Evolutionary conservation across 2,888 invertebrate genomes (phyloP).

Genomic region (Smittia sp.): DNA sequence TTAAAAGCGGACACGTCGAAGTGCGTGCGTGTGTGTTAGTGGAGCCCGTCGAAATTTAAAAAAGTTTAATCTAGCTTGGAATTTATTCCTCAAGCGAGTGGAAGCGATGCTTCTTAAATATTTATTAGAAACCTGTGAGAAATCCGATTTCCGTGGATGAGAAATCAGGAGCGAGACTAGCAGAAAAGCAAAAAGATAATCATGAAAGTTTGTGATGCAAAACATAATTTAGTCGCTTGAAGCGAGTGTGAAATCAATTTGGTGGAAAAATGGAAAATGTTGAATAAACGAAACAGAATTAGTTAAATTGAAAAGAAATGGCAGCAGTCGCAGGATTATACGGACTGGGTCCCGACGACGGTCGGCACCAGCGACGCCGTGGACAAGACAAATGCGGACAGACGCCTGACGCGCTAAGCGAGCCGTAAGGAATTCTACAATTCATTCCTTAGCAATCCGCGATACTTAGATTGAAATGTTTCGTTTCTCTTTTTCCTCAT

Average conservation of each 20-base stretch:
- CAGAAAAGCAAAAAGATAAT: background rate
- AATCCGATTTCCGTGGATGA: background rate
- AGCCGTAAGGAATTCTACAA: constrained; percentile 43
- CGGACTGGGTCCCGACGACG: constrained; percentile 72
- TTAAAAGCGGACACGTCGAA: background rate
- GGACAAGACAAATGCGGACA: constrained; percentile 54
- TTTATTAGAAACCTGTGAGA: constrained; percentile 1
- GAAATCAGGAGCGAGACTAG: background rate
- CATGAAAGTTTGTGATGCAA: constrained; percentile 2
- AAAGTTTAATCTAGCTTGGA: background rate
- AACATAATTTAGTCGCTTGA: background rate
- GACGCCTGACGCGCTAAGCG: constrained; percentile 45
- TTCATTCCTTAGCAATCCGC: background rate
- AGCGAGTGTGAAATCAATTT: background rate
- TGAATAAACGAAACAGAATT: background rate
- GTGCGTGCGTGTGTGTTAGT: background rate
- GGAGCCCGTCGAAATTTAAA: background rate
- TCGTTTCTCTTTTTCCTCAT: background rate
- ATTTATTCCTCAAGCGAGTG: background rate
- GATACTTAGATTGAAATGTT: background rate
- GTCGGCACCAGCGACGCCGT: constrained; percentile 52
- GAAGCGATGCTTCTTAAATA: background rate
- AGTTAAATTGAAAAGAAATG: constrained; percentile 53
- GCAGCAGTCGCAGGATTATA: constrained; percentile 78
- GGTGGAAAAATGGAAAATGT: background rate